Conservation (phyloP, 2,113 vertebrate genomes). For the Dasyprocta punctata region DNA sequence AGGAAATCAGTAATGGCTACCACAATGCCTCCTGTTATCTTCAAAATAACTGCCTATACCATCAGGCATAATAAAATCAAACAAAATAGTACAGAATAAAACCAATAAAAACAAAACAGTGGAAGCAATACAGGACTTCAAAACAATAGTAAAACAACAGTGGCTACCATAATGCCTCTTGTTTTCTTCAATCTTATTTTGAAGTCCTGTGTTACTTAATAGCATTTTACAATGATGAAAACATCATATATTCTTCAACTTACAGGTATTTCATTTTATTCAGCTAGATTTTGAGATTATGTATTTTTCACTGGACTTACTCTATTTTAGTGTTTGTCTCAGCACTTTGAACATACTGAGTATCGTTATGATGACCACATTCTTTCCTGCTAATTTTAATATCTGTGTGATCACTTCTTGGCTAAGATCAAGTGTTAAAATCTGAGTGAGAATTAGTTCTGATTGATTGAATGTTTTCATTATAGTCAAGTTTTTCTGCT, state of each 20-base stretch:
- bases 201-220: no score
- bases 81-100: no score
- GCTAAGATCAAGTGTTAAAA: neutral
- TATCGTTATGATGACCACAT: neutral
- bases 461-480: neutral
- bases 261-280: neutral
- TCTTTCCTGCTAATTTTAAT: conserved; percentile 28
- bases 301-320: neutral
- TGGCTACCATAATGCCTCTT: no score
- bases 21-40: no score
- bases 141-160: no score
- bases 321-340: neutral
- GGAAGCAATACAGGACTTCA: no score
- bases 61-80: no score
- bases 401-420: neutral
- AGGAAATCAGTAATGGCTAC: no score
- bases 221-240: neutral
- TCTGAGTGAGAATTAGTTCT: neutral
- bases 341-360: conserved; percentile 26
- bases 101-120: no score
- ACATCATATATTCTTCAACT: neutral
- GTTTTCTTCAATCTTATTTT: no score
- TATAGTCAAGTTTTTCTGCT: neutral
- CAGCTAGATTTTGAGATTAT: neutral
- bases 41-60: no score